phyloP scores from a whole-genome alignment of 1,140 invertebrate genomes.

The Rhizoglyphus robini region DNA sequence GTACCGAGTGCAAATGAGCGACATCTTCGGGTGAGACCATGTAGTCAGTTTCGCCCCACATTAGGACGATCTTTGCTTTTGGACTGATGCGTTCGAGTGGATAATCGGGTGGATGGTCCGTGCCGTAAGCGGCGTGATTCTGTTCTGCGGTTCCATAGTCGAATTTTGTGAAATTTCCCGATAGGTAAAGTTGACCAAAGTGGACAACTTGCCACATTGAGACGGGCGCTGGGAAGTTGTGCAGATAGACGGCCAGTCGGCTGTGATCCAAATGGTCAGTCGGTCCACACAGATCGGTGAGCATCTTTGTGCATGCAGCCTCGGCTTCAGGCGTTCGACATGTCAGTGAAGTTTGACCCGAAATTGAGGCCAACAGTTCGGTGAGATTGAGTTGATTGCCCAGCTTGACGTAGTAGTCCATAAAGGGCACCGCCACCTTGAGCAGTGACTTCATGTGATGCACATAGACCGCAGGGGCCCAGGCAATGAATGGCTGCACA shows the following conservation, averaged over 20 bases:
- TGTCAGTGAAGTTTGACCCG: background rate
- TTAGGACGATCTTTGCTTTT: background rate
- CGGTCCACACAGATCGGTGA: background rate
- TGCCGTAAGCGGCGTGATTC: background rate
- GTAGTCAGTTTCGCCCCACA: conserved; percentile 7
- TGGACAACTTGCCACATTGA: conserved; percentile 57
- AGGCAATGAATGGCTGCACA: background rate
- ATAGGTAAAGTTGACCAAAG: conserved; percentile 36
- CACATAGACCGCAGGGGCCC: background rate
- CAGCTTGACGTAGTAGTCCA: background rate
- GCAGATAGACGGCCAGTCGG: conserved; percentile 53
- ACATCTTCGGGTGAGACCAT: conserved; percentile 16
- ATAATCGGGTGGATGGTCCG: background rate
- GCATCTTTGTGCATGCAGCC: background rate
- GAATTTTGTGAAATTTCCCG: conserved; percentile 24
- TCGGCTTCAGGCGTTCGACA: background rate
- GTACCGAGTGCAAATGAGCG: background rate
- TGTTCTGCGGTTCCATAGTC: conserved; percentile 25
- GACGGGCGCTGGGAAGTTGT: conserved; percentile 66
- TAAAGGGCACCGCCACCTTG: background rate
- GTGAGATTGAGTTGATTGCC: background rate
- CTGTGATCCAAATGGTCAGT: conserved; percentile 37
- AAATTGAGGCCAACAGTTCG: background rate
- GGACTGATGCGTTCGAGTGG: conserved; percentile 2
- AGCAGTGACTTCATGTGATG: background rate